phyloP scores from a whole-genome alignment of 1,140 invertebrate genomes.

The Saccostrea cuccullata region DNA sequence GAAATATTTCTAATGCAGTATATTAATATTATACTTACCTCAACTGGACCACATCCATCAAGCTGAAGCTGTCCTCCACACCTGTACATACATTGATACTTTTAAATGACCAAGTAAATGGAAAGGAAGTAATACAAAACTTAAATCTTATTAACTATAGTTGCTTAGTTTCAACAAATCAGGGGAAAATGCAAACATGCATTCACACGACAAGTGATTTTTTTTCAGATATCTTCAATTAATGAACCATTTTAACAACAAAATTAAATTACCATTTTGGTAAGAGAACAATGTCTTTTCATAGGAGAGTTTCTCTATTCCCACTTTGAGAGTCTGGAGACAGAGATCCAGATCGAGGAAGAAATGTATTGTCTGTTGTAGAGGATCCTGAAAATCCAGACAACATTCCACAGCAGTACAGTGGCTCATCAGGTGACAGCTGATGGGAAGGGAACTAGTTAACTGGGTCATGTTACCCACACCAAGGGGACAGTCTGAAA shows the following conservation, averaged over 20 bases:
- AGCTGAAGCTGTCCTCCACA: neutral
- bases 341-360: slow-evolving; percentile 36
- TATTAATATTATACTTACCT: neutral
- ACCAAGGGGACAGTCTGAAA: slow-evolving; percentile 23
- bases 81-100: neutral
- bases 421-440: slow-evolving; percentile 40
- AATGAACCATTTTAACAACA: neutral
- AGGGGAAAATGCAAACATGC: no score
- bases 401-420: slow-evolving; percentile 47
- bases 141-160: no score
- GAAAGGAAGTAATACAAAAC: no score
- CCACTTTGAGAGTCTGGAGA: slow-evolving; percentile 36
- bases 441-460: neutral
- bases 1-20: neutral
- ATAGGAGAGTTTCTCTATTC: slow-evolving; percentile 30
- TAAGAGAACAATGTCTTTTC: slow-evolving; percentile 18
- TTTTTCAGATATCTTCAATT: no score
- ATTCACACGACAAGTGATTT: no score
- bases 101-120: no score
- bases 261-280: neutral
- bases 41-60: neutral
- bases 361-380: slow-evolving; percentile 37
- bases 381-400: slow-evolving; percentile 31
- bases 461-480: neutral
- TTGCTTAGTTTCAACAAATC: no score